Base-by-base conservation (phyloP, 64 coral and sea anemone genomes). In the Actinia tenebrosa region DNA sequence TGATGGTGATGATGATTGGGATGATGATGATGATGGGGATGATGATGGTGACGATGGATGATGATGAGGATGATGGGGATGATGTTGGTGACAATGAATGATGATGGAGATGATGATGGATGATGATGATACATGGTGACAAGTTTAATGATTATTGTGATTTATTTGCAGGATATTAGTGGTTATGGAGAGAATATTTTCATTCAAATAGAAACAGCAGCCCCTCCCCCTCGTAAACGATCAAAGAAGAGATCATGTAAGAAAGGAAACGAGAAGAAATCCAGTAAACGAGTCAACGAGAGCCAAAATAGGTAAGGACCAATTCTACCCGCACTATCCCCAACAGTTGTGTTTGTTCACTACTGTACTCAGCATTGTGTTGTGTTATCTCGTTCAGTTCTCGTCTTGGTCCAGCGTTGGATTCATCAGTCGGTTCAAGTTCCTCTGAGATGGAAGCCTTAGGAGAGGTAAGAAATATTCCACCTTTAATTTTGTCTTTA, bases 131-230 rank as follows among this genome's bases (percentile, higher is more conserved):
- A 8, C 3, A 7, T 64, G 18, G 8, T 64, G 18, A 19, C 3
- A 55, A 55, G 5, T 55, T 8, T 58, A 22, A 64, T 64, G 63
- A 66, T n/a, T 19, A 23, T n/a, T 0, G n/a, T 66, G 63, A n/a
- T 75, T 75, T 87, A 45, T 19, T 83, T 92, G 61, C 58, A 92
- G 84, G 94, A 95, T 87, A 80, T 95, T 55, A 84, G 88, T 72
- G 94, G 94, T 86, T 92, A 79, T 64, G 80, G 79, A 50, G 90
- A 89, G 19, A 98, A 98, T 46, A 84, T 94, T 30, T 98, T 98
- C 47, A 92, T 98, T 25, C 96, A 98, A 81, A 98, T 98, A 82
- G 96, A 98, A 79, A 98, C 96, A 9, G 94, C 96, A 16, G 96
- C 96, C 14, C 96, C 96, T 10, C 87, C 90, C 78, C 92, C 96